These are phyloP conservation scores for Psophia crepitans DNA, from an alignment of 2,113 vertebrate genomes.

Conservation along the genomic window DNA sequence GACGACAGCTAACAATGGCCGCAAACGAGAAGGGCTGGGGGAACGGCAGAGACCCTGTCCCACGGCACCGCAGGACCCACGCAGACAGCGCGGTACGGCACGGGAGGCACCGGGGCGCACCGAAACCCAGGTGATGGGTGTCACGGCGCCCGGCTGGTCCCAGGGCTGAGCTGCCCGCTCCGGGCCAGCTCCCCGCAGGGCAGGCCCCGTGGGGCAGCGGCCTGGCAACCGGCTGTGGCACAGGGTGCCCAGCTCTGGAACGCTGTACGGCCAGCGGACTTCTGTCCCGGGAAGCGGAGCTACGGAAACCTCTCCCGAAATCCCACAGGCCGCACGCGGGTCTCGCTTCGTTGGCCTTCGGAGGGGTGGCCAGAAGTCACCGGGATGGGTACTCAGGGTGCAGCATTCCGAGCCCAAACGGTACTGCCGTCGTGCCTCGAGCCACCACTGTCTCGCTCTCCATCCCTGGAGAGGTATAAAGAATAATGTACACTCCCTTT, in stretches of 20 bases:
- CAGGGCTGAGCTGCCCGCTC: background rate
- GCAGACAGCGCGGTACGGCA: too few species aligned
- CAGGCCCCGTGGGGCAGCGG: rapidly evolving
- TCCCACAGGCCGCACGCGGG: background rate
- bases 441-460: rapidly evolving
- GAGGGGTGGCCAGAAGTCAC: background rate
- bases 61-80: background rate
- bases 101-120: background rate
- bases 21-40: background rate
- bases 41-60: rapidly evolving
- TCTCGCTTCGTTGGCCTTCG: background rate
- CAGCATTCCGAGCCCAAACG: background rate
- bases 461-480: background rate
- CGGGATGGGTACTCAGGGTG: rapidly evolving
- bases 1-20: background rate
- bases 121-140: background rate
- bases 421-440: background rate
- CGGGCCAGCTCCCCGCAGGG: too few species aligned
- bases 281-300: background rate
- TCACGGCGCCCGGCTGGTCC: background rate
- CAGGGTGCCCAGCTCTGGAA: background rate
- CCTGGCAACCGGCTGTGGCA: too few species aligned
- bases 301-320: background rate
- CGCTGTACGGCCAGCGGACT: too few species aligned
- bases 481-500: background rate